These are phyloP conservation scores for Drosophila siamana DNA, from an alignment of 2,888 invertebrate genomes.

Conservation along the genomic window DNA sequence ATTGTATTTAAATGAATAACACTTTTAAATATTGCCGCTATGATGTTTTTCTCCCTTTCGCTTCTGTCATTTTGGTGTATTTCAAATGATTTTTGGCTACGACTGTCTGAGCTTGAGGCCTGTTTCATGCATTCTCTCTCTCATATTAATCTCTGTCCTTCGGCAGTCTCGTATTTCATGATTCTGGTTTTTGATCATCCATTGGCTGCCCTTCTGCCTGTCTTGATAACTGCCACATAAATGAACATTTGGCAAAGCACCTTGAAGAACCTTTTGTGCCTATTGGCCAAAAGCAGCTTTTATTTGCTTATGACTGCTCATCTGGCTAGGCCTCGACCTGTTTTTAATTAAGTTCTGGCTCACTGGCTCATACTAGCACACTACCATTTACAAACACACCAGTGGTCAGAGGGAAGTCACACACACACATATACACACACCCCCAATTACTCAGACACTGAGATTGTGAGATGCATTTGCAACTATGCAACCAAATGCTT, in stretches of 20 bases:
- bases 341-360: constrained; percentile 67
- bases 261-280: constrained; percentile 27
- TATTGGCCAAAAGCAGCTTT: constrained; percentile 30
- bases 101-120: neutral
- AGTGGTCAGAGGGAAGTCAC: neutral
- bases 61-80: too few species aligned
- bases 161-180: constrained; percentile 19
- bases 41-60: too few species aligned
- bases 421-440: neutral
- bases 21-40: too few species aligned
- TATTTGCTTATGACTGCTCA: constrained; percentile 51
- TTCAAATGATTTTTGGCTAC: too few species aligned
- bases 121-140: neutral
- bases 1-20: too few species aligned
- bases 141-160: neutral
- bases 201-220: too few species aligned
- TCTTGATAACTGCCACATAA: neutral
- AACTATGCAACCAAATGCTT: constrained; percentile 42
- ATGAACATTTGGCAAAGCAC: neutral
- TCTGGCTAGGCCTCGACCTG: constrained; percentile 26
- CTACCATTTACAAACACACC: neutral
- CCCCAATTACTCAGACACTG: constrained; percentile 11
- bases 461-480: constrained; percentile 38
- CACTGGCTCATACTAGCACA: constrained; percentile 15
- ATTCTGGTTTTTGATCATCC: neutral